Evolutionary conservation across 2,888 invertebrate species (phyloP).

Genomic region (Torymus aiolomorphi): DNA sequence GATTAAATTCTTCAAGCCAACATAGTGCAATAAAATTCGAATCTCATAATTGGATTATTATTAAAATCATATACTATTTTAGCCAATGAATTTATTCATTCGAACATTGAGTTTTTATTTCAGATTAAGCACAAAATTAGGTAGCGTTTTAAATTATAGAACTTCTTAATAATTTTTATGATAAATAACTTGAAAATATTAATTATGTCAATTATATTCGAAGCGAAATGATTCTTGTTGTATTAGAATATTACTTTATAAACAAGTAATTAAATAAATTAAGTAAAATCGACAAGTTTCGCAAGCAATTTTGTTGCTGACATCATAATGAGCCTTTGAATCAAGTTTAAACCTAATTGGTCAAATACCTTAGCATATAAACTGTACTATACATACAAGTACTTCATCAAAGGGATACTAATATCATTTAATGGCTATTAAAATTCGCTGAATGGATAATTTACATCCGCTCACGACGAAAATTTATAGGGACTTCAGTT

Average conservation of each 20-base stretch:
- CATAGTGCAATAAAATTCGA: slow-evolving; percentile 10
- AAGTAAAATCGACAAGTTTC: neutral
- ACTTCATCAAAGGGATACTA: slow-evolving; percentile 13
- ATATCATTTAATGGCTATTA: slow-evolving; percentile 10
- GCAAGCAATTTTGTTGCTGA: neutral
- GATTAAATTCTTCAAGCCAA: slow-evolving; percentile 5
- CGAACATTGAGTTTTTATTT: no score
- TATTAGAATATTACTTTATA: no score
- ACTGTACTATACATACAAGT: neutral
- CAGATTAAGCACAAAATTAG: no score
- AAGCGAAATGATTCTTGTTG: no score
- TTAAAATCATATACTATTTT: no score
- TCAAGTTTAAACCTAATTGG: neutral
- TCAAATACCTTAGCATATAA: neutral
- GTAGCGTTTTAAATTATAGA: no score
- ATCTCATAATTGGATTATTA: slow-evolving; percentile 21
- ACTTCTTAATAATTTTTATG: no score
- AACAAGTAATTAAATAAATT: no score
- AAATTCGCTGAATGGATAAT: slow-evolving; percentile 4
- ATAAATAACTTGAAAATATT: no score
- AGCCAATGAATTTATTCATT: no score
- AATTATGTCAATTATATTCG: no score
- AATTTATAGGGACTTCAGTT: slow-evolving; percentile 17
- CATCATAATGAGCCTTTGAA: neutral
- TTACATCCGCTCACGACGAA: neutral